Evolutionary conservation across 2,113 vertebrate species (phyloP).

Genomic region (Parotia lawesii): DNA sequence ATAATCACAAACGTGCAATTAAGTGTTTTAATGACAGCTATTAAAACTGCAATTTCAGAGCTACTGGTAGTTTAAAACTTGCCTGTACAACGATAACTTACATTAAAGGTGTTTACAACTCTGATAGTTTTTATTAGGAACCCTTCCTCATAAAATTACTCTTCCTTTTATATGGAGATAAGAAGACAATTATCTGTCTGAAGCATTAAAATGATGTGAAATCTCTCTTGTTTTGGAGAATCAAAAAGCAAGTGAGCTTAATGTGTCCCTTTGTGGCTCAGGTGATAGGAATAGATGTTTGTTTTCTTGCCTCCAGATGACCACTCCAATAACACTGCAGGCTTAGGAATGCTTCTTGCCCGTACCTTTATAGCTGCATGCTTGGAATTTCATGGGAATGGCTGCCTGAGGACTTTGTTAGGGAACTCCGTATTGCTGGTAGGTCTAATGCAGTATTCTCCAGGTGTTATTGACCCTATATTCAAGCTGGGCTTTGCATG

Average conservation of each 20-base stretch:
- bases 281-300: not conserved
- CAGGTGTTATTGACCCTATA: not conserved
- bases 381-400: not conserved
- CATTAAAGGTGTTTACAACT: not conserved
- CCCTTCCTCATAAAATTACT: not conserved
- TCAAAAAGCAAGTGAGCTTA: not conserved
- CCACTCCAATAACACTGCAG: not conserved
- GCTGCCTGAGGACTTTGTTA: not conserved
- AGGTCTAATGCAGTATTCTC: not conserved
- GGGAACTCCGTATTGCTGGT: not conserved
- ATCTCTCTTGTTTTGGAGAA: not conserved
- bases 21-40: conserved; percentile 9
- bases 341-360: not conserved
- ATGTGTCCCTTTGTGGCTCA: not conserved
- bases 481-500: not conserved
- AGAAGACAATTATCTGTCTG: not conserved
- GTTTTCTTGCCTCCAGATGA: not conserved
- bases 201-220: not conserved
- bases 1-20: not conserved
- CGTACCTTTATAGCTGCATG: not conserved
- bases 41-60: not conserved
- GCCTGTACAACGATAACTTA: not conserved
- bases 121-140: conserved; percentile 1
- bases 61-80: conserved; percentile 11
- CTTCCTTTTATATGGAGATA: not conserved